A percentile compares a stretch with the other conserved stretches of the same genome.
phyloP scores from a whole-genome alignment of 2,113 vertebrate genomes.

The Tyrannus savana region DNA sequence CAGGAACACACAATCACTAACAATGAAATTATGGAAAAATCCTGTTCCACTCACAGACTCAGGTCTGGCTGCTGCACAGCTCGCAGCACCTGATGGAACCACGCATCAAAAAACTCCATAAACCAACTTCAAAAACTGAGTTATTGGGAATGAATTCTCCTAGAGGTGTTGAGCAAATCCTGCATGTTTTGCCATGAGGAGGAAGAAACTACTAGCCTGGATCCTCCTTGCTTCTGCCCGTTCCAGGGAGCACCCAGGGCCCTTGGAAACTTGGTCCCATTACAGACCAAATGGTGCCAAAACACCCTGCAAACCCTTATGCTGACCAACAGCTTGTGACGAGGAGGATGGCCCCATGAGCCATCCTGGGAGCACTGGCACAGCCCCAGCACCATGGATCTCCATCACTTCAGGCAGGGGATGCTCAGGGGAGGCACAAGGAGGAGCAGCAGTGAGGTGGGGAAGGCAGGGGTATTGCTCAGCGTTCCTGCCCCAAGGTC shows the following conservation, averaged over 20 bases:
- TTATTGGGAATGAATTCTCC: background rate
- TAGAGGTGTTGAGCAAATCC: background rate
- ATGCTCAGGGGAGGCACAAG: background rate
- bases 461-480: background rate
- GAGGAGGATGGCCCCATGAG: background rate
- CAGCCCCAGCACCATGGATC: background rate
- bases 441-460: background rate
- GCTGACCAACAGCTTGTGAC: background rate
- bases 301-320: background rate
- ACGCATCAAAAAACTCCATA: background rate
- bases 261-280: background rate
- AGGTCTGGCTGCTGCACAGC: background rate
- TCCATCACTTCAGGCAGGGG: slow-evolving; percentile 27
- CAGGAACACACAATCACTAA: fast-evolving
- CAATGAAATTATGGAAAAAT: background rate
- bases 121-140: background rate
- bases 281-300: background rate
- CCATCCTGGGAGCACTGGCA: fast-evolving
- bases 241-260: background rate
- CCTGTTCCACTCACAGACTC: fast-evolving
- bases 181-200: fast-evolving
- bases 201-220: background rate
- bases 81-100: background rate
- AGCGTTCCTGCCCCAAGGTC: background rate
- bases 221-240: background rate